Evolutionary conservation across 1,140 invertebrate species (phyloP).

Genomic region (Heliconius eleuchia): DNA sequence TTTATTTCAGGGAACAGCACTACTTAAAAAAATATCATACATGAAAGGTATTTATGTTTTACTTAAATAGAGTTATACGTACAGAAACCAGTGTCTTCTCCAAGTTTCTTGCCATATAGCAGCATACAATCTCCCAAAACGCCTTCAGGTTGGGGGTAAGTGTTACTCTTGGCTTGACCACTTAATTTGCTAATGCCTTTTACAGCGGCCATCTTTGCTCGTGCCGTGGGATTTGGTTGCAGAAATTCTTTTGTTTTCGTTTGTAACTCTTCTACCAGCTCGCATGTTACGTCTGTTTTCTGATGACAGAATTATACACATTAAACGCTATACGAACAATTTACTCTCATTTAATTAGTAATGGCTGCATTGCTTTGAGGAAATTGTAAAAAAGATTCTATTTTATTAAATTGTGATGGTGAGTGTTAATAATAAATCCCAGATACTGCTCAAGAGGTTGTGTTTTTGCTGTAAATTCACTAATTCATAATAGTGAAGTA

Average conservation of each 20-base stretch:
- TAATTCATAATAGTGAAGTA: too few relatives aligned
- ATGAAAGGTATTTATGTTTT: too few relatives aligned
- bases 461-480: too few relatives aligned
- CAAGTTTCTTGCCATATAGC: slow-evolving; percentile 96
- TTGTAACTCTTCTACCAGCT: slow-evolving; percentile 97
- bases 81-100: slow-evolving; percentile 97
- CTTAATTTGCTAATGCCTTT: slow-evolving; percentile 94
- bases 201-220: slow-evolving; percentile 97
- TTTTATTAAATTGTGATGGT: too few relatives aligned
- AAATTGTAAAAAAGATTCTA: too few relatives aligned
- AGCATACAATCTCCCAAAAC: slow-evolving; percentile 98
- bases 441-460: not conserved
- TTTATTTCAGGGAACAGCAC: too few relatives aligned
- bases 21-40: too few relatives aligned
- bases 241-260: slow-evolving; percentile 99
- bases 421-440: too few relatives aligned
- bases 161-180: slow-evolving; percentile 93
- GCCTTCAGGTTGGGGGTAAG: slow-evolving; percentile 99
- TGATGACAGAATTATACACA: slow-evolving; percentile 69
- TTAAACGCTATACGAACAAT: not conserved
- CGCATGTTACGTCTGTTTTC: slow-evolving; percentile 98
- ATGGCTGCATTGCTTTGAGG: too few relatives aligned
- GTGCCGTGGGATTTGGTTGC: slow-evolving; percentile 98
- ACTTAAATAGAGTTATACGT: slow-evolving; percentile 47
- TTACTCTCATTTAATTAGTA: too few relatives aligned